A percentile compares a stretch with the other conserved stretches of the same genome.
These are phyloP conservation scores for Orthonevra nobilis DNA, from an alignment of 2,888 invertebrate species.

Conservation along the genomic window DNA sequence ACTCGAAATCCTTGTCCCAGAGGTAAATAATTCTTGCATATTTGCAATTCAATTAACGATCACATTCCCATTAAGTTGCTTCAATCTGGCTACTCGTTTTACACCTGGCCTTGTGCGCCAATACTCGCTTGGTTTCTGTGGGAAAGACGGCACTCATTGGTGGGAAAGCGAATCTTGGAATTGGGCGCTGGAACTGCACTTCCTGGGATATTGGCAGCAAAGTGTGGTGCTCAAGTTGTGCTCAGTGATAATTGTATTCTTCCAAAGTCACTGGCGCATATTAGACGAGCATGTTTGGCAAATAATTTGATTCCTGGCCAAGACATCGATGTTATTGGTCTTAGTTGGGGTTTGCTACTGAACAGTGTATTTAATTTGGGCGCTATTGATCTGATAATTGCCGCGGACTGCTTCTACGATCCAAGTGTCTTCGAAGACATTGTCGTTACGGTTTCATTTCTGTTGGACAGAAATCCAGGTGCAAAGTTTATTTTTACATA, in stretches of 20 bases:
- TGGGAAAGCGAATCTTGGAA: slow-evolving; percentile 86
- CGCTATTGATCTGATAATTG: slow-evolving; percentile 90
- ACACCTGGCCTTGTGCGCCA: slow-evolving; percentile 97
- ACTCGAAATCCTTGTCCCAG: slow-evolving; percentile 90
- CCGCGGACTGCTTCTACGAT: slow-evolving; percentile 97
- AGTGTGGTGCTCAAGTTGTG: slow-evolving; percentile 93
- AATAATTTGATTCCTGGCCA: slow-evolving; percentile 88
- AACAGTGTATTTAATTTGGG: slow-evolving; percentile 87
- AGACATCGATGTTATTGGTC: slow-evolving; percentile 88
- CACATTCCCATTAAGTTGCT: slow-evolving; percentile 84
- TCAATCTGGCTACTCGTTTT: slow-evolving; percentile 94
- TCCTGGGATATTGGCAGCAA: slow-evolving; percentile 92
- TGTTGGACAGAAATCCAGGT: slow-evolving; percentile 89
- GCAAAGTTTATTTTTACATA: slow-evolving; percentile 95
- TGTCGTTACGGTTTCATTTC: slow-evolving; percentile 91
- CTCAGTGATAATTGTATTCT: slow-evolving; percentile 89
- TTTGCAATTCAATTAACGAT: too few relatives aligned
- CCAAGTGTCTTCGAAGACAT: slow-evolving; percentile 96
- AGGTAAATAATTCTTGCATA: slow-evolving; percentile 84
- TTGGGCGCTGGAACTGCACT: slow-evolving; percentile 95
- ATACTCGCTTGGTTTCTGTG: slow-evolving; percentile 94
- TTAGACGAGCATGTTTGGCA: slow-evolving; percentile 88
- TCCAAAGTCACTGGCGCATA: slow-evolving; percentile 90
- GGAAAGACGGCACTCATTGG: slow-evolving; percentile 82
- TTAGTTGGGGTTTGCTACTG: slow-evolving; percentile 94